Conservation (phyloP, 2,113 vertebrate genomes). For the Nyctibius bracteatus region DNA sequence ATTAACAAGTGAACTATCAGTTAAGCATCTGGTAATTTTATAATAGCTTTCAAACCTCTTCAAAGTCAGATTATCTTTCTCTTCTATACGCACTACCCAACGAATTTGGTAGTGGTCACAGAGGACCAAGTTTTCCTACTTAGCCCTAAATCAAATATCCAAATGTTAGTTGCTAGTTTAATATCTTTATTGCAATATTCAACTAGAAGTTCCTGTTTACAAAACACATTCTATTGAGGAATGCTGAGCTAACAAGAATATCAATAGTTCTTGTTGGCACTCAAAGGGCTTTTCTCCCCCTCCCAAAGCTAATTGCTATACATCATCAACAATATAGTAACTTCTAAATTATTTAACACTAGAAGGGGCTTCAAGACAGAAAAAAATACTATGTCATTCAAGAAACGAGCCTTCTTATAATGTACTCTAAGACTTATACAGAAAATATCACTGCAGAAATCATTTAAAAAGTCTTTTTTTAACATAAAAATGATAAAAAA, state of each 20-base stretch:
- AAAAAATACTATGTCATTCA: neutral
- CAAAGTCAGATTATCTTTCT: neutral
- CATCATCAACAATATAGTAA: neutral
- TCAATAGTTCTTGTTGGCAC: neutral
- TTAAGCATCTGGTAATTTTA: neutral
- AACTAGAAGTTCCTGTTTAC: neutral
- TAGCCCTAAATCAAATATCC: neutral
- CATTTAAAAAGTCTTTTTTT: neutral
- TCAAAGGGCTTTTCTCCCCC: neutral
- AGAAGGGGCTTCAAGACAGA: neutral
- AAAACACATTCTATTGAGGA: neutral
- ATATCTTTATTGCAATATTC: neutral
- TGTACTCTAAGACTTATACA: neutral
- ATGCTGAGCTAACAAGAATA: neutral
- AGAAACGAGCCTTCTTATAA: neutral
- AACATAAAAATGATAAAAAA: neutral
- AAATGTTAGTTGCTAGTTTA: neutral
- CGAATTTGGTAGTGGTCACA: neutral
- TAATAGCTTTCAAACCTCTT: neutral
- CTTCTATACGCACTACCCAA: neutral
- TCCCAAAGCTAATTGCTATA: neutral
- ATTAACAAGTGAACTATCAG: neutral
- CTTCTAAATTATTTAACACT: neutral
- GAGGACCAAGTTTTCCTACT: neutral
- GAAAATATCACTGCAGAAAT: neutral